Evolutionary conservation across 2,888 invertebrate genomes (phyloP), one percentile per base, ranked within the genome.

Genomic region (Habrosyne pyritoides): DNA sequence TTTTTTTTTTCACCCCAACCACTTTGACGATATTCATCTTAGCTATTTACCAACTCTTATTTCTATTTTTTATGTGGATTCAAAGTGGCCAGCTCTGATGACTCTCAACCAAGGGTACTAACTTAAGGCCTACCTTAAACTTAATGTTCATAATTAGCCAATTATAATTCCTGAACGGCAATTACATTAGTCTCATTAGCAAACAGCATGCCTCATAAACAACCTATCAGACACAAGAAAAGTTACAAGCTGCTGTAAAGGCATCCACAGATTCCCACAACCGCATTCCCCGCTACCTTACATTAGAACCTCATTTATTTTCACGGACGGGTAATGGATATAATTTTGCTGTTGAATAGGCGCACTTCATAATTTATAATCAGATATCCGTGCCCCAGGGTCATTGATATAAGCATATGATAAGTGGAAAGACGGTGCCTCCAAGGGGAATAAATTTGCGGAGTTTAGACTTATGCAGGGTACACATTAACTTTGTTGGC

Each of bases 351-450:
- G 59, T 64, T 71, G 74, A 77, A 79, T 78, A 62, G 69, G 55
- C 63, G 57, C 64, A 71, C 71, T 75, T 75, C 67, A 76, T 83
- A 79, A 76, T 73, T 83, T 77, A 83, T 77, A 74, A 77, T 75
- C 77, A 72, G 78, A 78, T 80, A 69, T 51, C 52, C 59, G 58
- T 61, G 60, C 18, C 42, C 18, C 8, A 42, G 60, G 70, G 73
- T 67, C 61, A 57, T 56, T 60, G 66, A 60, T 69, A 67, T 61
- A 55, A 42, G 54, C 52, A 55, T 47, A 60, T 73, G 66, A 75
- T 77, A 75, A 68, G 73, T 75, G 56, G 53, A 21, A 56, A 50
- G 52, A 18, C 36, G 33, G 30, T 36, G 53, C 24, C 18, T 36
- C 10, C 21, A 14, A 6, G 3, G 36, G 52, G 26, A 21, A 10